Conservation (phyloP, 2,888 invertebrate genomes). For the Zaprionus bogoriensis region DNA sequence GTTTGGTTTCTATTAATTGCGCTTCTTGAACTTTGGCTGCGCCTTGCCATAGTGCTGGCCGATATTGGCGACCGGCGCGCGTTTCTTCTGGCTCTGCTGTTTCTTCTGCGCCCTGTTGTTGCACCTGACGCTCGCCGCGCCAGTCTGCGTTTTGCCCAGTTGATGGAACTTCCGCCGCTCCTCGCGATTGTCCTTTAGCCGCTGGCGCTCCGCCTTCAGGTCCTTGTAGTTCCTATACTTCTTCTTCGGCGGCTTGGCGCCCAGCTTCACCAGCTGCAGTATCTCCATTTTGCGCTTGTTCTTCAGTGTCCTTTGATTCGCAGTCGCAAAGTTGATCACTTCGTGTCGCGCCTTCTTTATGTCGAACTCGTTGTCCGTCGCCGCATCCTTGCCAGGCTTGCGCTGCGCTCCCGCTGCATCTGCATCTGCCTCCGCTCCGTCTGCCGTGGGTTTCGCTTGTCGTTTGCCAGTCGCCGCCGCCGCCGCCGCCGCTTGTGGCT, state of each 20-base stretch:
- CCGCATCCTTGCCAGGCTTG: not conserved
- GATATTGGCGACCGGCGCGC: conserved; percentile 83
- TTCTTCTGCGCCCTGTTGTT: conserved; percentile 68
- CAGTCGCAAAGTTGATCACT: conserved; percentile 92
- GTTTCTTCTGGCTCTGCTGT: conserved; percentile 83
- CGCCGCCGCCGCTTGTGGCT: conserved; percentile 42
- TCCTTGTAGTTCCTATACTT: conserved; percentile 89
- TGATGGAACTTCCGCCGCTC: conserved; percentile 84
- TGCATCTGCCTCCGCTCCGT: not conserved
- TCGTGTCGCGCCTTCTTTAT: conserved; percentile 91
- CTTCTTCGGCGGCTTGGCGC: conserved; percentile 91
- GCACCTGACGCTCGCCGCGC: conserved; percentile 85
- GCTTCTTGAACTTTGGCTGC: conserved; percentile 75
- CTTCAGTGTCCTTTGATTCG: conserved; percentile 86
- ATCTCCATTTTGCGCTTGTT: conserved; percentile 91
- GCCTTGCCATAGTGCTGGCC: conserved; percentile 81
- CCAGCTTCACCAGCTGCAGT: conserved; percentile 89
- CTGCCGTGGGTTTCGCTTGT: not conserved
- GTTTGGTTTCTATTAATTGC: conserved; percentile 56
- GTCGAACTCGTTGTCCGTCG: conserved; percentile 84
- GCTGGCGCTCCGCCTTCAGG: conserved; percentile 86
- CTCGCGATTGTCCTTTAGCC: conserved; percentile 84
- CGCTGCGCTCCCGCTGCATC: not conserved
- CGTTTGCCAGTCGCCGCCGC: not conserved
- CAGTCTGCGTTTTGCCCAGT: conserved; percentile 86